Base-by-base conservation (phyloP, 1,140 invertebrate species). In the Drosophila santomea region DNA sequence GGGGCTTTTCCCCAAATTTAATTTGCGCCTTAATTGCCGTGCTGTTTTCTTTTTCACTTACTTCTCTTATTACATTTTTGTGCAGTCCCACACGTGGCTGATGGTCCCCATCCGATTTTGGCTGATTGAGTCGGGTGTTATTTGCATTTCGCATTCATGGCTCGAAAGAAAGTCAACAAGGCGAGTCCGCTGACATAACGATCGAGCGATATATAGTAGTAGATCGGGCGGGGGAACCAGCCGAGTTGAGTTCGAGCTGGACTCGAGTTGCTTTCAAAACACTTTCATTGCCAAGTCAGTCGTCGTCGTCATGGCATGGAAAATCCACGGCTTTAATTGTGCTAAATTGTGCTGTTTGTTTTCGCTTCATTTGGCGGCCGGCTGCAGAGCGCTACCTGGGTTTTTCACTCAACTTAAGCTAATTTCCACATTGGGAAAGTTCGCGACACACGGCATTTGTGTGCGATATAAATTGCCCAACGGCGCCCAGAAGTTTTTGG, bases 131-230 rank as follows among this genome's bases (percentile, higher is more conserved):
- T 50, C 60, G 47, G 61, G 45, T 66, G 64, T 45, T 78, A 86
- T 85, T 85, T 86, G 79, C 83, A 88, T 88, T 79, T 81, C 69
- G 69, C 59, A 74, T 74, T 74, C 69, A 74, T 38, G 23, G 57
- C 62, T 73, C 45, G 68, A 88, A 88, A 88, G 83, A 88, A 88
- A 88, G 83, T 88, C 83, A 88, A 89, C 72, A 89, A 86, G 54
- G 59, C 57, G 47, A 36, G 28, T 78, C 38, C 47, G 68, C 78
- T 88, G 83, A 88, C 83, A 89, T 88, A 88, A 88, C 83, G 62
- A 48, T 63, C 51, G 59, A 62, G 59, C 38, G 48, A 54, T 39
- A 39, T 39, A 41, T 35, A 50, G 14, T 41, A 12, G 41, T 7
- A 43, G 43, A 28, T 17, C 15, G 41, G 55, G n/a, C n/a, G 11